Evolutionary conservation across 1,140 invertebrate species (phyloP).

Genomic region (Micrasema longulum): DNA sequence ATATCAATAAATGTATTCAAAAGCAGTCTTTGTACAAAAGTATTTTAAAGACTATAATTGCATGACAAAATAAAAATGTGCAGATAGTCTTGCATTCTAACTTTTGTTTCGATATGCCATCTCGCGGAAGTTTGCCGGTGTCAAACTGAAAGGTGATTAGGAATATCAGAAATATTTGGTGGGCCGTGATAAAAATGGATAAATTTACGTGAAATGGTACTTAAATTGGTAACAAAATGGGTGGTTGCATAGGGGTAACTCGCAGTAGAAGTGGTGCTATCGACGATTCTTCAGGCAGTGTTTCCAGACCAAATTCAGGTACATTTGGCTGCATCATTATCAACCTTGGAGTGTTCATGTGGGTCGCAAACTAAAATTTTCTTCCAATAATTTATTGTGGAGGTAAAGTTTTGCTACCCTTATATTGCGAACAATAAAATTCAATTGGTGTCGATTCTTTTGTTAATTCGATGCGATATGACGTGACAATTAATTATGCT

Average conservation of each 20-base stretch:
- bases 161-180: conserved; percentile 37
- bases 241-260: conserved; percentile 86
- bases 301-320: conserved; percentile 82
- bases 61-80: background rate
- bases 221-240: conserved; percentile 71
- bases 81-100: background rate
- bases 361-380: conserved; percentile 30
- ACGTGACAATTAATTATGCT: too few species aligned
- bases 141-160: conserved; percentile 48
- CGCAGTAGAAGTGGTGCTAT: conserved; percentile 81
- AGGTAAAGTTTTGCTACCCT: background rate
- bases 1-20: background rate
- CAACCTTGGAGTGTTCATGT: conserved; percentile 46
- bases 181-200: conserved; percentile 32
- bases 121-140: conserved; percentile 45
- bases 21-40: background rate
- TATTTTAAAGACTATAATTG: background rate
- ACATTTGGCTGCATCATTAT: conserved; percentile 58
- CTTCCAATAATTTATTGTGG: conserved; percentile 2
- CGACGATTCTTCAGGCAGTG: conserved; percentile 80
- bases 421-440: conserved; percentile 1
- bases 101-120: conserved; percentile 45
- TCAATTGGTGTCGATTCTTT: too few species aligned
- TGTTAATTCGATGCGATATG: too few species aligned
- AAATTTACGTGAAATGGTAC: conserved; percentile 43